phyloP scores from a whole-genome alignment of 2,888 invertebrate species.

The Geophilus truncorum region DNA sequence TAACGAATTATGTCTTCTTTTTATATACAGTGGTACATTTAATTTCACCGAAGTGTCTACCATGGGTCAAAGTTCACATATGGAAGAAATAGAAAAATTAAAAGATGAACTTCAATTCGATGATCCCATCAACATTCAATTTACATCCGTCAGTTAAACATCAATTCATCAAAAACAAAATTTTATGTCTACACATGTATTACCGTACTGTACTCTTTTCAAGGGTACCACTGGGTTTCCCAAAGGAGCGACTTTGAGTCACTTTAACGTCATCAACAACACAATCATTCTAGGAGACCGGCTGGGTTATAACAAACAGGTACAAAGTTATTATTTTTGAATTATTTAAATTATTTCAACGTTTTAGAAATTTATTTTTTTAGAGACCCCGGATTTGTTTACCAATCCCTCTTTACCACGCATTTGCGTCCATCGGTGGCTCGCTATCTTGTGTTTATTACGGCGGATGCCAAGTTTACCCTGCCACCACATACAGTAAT shows the following conservation, averaged over 20 bases:
- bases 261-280: no score
- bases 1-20: neutral
- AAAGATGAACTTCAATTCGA: conserved; percentile 60
- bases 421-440: conserved; percentile 66
- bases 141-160: conserved; percentile 62
- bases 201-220: no score
- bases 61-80: conserved; percentile 48
- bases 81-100: conserved; percentile 46
- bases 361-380: conserved; percentile 10
- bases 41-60: conserved; percentile 38
- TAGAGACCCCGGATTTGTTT: conserved; percentile 47
- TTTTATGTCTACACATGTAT: no score
- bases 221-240: no score
- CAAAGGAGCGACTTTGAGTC: no score
- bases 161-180: no score
- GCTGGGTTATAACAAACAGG: no score
- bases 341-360: no score
- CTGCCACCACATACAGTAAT: conserved; percentile 47
- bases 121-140: conserved; percentile 68
- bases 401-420: conserved; percentile 76
- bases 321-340: no score
- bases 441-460: conserved; percentile 43
- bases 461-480: conserved; percentile 49
- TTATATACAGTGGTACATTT: neutral
- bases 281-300: no score